These are phyloP conservation scores for Acanthornis magna DNA, from an alignment of 2,797 vertebrate genomes.

Conservation along the genomic window DNA sequence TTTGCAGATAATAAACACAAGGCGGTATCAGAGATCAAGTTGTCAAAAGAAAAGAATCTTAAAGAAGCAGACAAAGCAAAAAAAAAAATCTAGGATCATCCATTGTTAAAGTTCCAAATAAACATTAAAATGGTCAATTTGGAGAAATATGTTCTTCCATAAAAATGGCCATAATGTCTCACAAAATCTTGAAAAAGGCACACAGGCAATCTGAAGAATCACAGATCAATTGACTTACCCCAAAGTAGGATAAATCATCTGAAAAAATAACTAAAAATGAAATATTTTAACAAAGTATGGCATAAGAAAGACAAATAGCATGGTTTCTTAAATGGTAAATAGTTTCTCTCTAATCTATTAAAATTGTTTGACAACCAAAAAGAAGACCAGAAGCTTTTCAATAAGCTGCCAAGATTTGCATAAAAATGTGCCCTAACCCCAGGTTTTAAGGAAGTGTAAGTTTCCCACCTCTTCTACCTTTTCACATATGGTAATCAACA, in stretches of 20 bases:
- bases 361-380: not conserved
- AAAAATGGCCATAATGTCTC: not conserved
- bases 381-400: not conserved
- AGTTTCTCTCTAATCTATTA: not conserved
- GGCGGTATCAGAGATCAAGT: slow-evolving; percentile 49
- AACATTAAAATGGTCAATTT: not conserved
- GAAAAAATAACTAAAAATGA: not conserved
- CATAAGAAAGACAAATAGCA: not conserved
- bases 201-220: not conserved
- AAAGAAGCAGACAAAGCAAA: not conserved
- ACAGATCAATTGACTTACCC: not conserved
- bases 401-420: not conserved
- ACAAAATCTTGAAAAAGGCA: not conserved
- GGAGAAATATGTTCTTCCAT: not conserved
- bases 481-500: not conserved
- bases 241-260: not conserved
- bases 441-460: not conserved
- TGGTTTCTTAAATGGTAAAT: not conserved
- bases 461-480: not conserved
- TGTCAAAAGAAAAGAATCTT: slow-evolving; percentile 36
- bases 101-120: slow-evolving; percentile 23
- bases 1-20: slow-evolving; percentile 63
- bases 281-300: not conserved
- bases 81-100: not conserved
- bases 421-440: not conserved